Percentiles rank a stretch among this genome's conserved stretches.
These are phyloP conservation scores for Microctonus hyperodae DNA, from an alignment of 2,888 invertebrate genomes.

Conservation along the genomic window DNA sequence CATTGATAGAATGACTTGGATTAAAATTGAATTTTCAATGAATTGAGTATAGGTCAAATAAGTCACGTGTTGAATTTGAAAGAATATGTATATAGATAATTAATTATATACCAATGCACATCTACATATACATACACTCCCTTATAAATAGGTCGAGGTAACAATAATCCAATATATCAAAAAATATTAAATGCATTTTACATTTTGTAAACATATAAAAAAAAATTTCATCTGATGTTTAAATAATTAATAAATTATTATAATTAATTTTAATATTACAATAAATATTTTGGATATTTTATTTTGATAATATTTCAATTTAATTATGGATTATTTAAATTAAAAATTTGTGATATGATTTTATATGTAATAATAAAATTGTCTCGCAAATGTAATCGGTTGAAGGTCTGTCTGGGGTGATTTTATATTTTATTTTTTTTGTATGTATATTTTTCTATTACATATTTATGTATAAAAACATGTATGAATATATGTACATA, in stretches of 20 bases:
- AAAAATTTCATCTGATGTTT: background rate
- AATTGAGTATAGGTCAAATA: conserved; percentile 23
- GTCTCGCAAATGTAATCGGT: background rate
- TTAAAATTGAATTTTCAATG: conserved; percentile 4
- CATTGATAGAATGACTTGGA: background rate
- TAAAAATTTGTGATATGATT: background rate
- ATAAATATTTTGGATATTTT: background rate
- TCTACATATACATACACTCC: background rate
- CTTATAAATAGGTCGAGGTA: conserved; percentile 27
- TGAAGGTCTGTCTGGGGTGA: background rate
- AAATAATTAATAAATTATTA: background rate
- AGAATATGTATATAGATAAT: background rate
- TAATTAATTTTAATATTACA: background rate
- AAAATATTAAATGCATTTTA: conserved; percentile 7
- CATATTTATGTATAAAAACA: background rate
- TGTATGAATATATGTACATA: background rate
- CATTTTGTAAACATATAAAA: background rate
- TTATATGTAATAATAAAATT: background rate
- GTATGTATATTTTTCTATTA: background rate
- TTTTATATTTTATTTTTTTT: no score
- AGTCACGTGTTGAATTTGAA: conserved; percentile 1
- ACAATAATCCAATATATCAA: background rate
- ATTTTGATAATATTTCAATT: background rate
- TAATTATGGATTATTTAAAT: background rate
- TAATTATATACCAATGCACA: background rate